Evolutionary conservation across 1,140 invertebrate species (phyloP).

Genomic region (Drosophila ercepeae): DNA sequence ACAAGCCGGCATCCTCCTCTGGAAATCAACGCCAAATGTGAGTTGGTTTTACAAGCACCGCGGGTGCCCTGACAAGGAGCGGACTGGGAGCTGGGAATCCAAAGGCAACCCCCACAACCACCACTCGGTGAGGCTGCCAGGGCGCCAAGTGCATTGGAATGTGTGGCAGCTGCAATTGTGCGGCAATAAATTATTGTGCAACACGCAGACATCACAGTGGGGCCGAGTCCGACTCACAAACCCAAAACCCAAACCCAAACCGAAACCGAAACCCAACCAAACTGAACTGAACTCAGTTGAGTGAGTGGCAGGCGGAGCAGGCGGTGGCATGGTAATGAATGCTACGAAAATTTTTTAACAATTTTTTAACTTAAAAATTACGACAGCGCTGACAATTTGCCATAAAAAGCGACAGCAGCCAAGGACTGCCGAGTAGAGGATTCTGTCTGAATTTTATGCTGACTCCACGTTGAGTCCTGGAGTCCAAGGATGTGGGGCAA

Average conservation of each 20-base stretch:
- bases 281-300: slow-evolving; percentile 17
- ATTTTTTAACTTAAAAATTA: slow-evolving; percentile 82
- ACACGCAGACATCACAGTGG: slow-evolving; percentile 66
- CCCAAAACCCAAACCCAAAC: too few relatives aligned
- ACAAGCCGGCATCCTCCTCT: slow-evolving; percentile 34
- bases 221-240: slow-evolving; percentile 18
- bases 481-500: neutral
- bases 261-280: neutral
- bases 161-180: slow-evolving; percentile 80
- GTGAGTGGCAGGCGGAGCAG: slow-evolving; percentile 45
- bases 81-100: neutral
- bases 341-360: slow-evolving; percentile 78
- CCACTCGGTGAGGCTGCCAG: slow-evolving; percentile 39
- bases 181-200: slow-evolving; percentile 81
- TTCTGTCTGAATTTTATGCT: slow-evolving; percentile 54
- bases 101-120: slow-evolving; percentile 5
- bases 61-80: slow-evolving; percentile 49
- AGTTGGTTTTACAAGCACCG: slow-evolving; percentile 71
- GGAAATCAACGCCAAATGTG: slow-evolving; percentile 59
- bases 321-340: slow-evolving; percentile 67
- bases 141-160: slow-evolving; percentile 77
- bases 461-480: slow-evolving; percentile 38
- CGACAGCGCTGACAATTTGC: slow-evolving; percentile 78
- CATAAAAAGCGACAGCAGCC: slow-evolving; percentile 54
- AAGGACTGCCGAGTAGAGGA: slow-evolving; percentile 21